Percentiles rank a stretch among this genome's conserved stretches.
Conservation (phyloP, 1,140 invertebrate genomes). For the Phortica variegata region DNA sequence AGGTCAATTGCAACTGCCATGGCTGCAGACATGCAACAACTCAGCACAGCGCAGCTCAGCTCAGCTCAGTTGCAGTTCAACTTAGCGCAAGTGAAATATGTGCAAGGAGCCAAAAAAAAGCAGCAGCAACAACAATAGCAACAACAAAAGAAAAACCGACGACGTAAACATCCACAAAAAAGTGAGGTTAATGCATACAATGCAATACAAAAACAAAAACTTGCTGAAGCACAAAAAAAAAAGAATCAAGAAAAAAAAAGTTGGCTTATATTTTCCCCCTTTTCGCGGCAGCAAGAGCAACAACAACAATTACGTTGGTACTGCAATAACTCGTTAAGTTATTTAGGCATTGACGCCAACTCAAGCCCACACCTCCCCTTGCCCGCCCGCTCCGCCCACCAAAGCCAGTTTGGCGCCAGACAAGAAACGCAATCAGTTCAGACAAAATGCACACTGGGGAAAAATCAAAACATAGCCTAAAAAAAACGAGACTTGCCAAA, state of each 20-base stretch:
- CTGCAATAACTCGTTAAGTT: conserved; percentile 34
- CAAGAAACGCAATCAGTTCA: too few relatives aligned
- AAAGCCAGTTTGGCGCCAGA: too few relatives aligned
- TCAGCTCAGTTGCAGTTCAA: conserved; percentile 18
- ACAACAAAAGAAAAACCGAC: conserved; percentile 23
- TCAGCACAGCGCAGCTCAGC: conserved; percentile 8
- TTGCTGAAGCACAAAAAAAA: too few relatives aligned
- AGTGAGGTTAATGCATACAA: too few relatives aligned
- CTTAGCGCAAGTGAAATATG: conserved; percentile 40
- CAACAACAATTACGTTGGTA: conserved; percentile 28
- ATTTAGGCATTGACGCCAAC: conserved; percentile 39
- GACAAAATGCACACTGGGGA: conserved; percentile 31
- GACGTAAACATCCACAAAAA: too few relatives aligned
- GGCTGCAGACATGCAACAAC: conserved; percentile 24
- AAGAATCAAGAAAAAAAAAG: too few relatives aligned
- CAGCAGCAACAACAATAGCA: conserved; percentile 4
- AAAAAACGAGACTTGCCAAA: too few relatives aligned
- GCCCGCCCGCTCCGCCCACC: too few relatives aligned
- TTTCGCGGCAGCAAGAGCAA: too few relatives aligned
- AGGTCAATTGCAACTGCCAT: conserved; percentile 39
- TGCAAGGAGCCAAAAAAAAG: conserved; percentile 9
- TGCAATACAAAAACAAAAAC: too few relatives aligned
- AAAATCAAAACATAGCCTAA: neutral
- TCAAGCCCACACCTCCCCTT: too few relatives aligned
- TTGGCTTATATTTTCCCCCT: conserved; percentile 22